These are phyloP conservation scores for Meriones unguiculatus DNA, from an alignment of 2,113 vertebrate species.

Conservation along the genomic window DNA sequence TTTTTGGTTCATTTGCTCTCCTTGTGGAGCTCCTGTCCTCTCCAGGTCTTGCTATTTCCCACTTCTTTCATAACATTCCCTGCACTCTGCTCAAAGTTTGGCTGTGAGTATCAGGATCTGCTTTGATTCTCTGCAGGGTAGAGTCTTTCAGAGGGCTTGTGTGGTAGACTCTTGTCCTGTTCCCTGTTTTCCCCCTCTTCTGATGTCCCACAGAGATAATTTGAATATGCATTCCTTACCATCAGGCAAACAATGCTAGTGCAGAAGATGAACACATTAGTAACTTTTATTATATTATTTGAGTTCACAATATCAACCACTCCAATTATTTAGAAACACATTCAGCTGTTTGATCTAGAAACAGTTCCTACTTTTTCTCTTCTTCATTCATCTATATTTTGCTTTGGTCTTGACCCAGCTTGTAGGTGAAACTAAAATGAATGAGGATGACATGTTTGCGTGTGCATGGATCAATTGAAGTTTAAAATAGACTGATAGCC, in stretches of 20 bases:
- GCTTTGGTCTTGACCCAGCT: neutral
- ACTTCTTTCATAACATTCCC: too few relatives aligned
- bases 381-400: neutral
- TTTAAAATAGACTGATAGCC: neutral
- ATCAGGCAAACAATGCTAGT: neutral
- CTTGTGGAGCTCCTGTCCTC: too few relatives aligned
- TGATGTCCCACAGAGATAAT: neutral
- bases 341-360: neutral
- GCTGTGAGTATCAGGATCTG: too few relatives aligned
- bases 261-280: neutral
- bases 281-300: neutral
- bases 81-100: too few relatives aligned
- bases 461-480: neutral
- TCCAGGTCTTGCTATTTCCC: too few relatives aligned
- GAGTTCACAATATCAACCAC: neutral
- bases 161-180: too few relatives aligned
- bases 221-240: neutral
- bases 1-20: too few relatives aligned
- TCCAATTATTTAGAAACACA: neutral
- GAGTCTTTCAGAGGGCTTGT: too few relatives aligned
- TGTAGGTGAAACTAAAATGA: neutral
- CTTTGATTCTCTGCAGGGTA: too few relatives aligned
- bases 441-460: neutral
- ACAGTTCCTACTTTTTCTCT: neutral
- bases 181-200: too few relatives aligned